Evolutionary conservation across 2,113 vertebrate species (phyloP).

Genomic region (Phasianus colchicus): DNA sequence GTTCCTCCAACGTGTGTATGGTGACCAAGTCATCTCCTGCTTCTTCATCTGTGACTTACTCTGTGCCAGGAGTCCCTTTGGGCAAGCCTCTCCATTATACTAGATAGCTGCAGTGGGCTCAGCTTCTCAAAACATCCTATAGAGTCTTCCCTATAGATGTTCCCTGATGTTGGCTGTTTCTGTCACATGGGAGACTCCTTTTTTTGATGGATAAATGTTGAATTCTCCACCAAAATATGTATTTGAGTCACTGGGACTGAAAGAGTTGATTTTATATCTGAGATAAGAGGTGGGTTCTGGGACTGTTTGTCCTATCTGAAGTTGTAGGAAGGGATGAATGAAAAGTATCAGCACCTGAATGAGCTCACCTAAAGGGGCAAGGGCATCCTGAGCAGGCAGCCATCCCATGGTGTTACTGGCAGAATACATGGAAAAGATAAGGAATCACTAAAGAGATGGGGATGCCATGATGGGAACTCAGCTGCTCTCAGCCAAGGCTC

Average conservation of each 20-base stretch:
- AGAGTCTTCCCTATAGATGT: background rate
- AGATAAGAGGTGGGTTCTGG: background rate
- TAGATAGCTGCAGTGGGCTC: background rate
- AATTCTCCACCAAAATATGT: background rate
- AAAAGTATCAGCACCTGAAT: background rate
- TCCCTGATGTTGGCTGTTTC: background rate
- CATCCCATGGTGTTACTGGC: background rate
- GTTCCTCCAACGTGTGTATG: background rate
- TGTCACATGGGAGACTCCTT: too few species aligned
- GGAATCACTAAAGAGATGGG: background rate
- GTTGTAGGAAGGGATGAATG: background rate
- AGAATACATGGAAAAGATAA: accelerated
- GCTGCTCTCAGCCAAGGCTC: background rate
- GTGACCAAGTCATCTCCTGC: background rate
- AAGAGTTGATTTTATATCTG: background rate
- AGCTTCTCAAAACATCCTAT: background rate
- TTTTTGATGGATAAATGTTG: background rate
- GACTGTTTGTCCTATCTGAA: background rate
- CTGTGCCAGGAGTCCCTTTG: background rate
- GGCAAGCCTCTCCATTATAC: accelerated
- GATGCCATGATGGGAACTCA: background rate
- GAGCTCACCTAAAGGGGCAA: background rate
- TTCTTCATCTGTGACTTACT: background rate
- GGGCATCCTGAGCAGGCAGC: background rate
- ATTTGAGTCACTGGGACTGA: background rate